phyloP scores from a whole-genome alignment of 2,888 invertebrate genomes.

The Tuta absoluta region DNA sequence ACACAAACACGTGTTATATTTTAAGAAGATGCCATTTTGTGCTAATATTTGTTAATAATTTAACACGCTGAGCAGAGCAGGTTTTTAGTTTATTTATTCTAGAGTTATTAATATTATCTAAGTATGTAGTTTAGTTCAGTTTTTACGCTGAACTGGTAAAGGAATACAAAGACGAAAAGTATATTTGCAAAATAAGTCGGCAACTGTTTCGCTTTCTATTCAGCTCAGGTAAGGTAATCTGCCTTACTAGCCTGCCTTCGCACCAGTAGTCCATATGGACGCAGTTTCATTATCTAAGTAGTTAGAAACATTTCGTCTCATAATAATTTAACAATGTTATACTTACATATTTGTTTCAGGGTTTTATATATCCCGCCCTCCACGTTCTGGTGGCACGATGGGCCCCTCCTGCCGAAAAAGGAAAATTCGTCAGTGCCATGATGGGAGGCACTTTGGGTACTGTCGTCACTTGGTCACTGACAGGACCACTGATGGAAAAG shows the following conservation, averaged over 20 bases:
- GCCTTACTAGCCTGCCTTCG: no score
- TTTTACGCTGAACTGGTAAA: no score
- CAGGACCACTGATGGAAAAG: conserved; percentile 83
- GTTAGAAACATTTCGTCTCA: neutral
- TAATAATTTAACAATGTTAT: no score
- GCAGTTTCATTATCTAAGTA: no score
- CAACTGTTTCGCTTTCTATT: no score
- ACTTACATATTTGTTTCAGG: conserved; percentile 61
- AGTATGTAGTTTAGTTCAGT: no score
- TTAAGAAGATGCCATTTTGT: neutral
- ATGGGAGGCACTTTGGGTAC: conserved; percentile 88
- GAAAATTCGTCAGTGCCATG: conserved; percentile 86
- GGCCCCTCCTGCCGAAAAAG: conserved; percentile 88
- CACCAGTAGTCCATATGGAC: no score
- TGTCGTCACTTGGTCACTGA: conserved; percentile 85
- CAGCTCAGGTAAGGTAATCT: no score
- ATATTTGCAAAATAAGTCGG: no score
- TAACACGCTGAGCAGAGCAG: neutral
- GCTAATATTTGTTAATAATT: conserved; percentile 4
- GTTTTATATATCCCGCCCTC: conserved; percentile 83
- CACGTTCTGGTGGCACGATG: conserved; percentile 86
- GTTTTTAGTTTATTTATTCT: neutral
- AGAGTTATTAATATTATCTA: neutral
- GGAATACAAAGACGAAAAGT: no score
- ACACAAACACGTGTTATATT: neutral